phyloP scores from a whole-genome alignment of 2,888 invertebrate species.

The Thecophora atra region DNA sequence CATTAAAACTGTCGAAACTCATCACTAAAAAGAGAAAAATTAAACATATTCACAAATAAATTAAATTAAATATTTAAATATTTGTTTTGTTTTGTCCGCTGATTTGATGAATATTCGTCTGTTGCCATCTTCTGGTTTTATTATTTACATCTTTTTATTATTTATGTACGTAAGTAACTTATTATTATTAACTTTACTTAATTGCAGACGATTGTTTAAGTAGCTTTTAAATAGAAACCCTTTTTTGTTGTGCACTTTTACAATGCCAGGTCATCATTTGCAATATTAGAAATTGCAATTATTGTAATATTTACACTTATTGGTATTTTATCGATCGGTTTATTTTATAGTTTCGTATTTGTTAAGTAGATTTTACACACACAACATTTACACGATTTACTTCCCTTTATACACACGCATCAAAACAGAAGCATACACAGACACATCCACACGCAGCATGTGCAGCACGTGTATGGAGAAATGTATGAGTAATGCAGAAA shows the following conservation, averaged over 20 bases:
- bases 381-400: constrained; percentile 25
- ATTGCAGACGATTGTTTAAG: no score
- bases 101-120: no score
- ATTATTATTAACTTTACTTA: no score
- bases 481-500: neutral
- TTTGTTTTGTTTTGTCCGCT: no score
- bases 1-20: no score
- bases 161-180: no score
- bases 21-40: no score
- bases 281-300: no score
- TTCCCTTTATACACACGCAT: constrained; percentile 22
- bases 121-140: no score
- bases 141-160: no score
- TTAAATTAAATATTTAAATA: no score
- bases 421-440: constrained; percentile 7
- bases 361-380: constrained; percentile 26
- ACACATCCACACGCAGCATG: neutral
- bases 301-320: constrained; percentile 21
- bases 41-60: no score
- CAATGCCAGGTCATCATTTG: neutral
- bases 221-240: constrained; percentile 15
- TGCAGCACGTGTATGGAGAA: constrained; percentile 2
- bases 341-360: constrained; percentile 24
- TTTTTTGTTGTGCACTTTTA: constrained; percentile 26
- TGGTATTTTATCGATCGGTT: constrained; percentile 29